Evolutionary conservation across 2,113 vertebrate genomes (phyloP).

Genomic region (Microcebus murinus): DNA sequence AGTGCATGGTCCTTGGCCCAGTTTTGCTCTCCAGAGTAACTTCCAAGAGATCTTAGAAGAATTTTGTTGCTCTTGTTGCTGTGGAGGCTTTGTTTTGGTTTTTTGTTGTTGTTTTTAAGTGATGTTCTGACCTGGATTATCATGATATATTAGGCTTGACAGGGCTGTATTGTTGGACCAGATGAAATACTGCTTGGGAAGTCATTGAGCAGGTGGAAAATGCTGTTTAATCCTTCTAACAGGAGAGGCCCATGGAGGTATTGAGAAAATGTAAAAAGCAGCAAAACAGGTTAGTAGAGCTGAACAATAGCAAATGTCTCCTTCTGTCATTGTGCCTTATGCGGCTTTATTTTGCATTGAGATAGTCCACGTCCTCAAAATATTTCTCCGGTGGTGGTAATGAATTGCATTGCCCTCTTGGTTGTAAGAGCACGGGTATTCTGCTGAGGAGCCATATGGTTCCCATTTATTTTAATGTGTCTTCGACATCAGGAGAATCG

Average conservation of each 20-base stretch:
- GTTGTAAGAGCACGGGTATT: conserved; percentile 81
- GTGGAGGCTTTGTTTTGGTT: neutral
- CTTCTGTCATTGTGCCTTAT: conserved; percentile 42
- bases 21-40: conserved; percentile 45
- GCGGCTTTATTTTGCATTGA: conserved; percentile 70
- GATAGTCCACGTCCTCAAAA: conserved; percentile 75
- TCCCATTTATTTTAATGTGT: conserved; percentile 92
- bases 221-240: conserved; percentile 75
- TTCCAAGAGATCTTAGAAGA: neutral
- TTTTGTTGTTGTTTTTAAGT: neutral
- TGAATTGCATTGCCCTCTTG: conserved; percentile 88
- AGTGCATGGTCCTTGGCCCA: neutral
- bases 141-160: conserved; percentile 64
- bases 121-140: conserved; percentile 69
- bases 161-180: conserved; percentile 58
- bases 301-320: conserved; percentile 72
- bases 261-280: conserved; percentile 67
- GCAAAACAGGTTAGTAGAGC: conserved; percentile 54
- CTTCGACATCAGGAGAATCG: conserved; percentile 89
- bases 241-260: conserved; percentile 44
- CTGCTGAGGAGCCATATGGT: conserved; percentile 91
- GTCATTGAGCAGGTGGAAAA: conserved; percentile 77
- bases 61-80: neutral
- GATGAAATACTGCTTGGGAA: conserved; percentile 71
- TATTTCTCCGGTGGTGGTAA: conserved; percentile 84